These are phyloP conservation scores for Lepidochrysops patricia DNA, from an alignment of 2,888 invertebrate species.

Conservation along the genomic window DNA sequence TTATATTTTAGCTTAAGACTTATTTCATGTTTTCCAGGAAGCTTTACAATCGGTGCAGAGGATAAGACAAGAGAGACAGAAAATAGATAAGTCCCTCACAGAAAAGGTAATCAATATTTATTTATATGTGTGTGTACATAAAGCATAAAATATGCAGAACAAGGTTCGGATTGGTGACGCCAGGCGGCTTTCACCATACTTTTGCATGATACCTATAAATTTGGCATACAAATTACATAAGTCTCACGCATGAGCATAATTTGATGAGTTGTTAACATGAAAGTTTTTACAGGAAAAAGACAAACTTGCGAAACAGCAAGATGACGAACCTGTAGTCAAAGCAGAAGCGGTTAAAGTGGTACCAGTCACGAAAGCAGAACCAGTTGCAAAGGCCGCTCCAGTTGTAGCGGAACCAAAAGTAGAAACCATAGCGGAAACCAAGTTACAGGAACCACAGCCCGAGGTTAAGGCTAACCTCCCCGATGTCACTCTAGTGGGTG, in stretches of 20 bases:
- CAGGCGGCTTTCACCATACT: too few relatives aligned
- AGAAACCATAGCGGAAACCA: slow-evolving; percentile 11
- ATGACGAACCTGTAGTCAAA: slow-evolving; percentile 33
- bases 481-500: slow-evolving; percentile 55
- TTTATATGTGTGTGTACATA: too few relatives aligned
- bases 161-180: too few relatives aligned
- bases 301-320: not conserved
- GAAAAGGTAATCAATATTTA: slow-evolving; percentile 47
- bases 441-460: slow-evolving; percentile 6
- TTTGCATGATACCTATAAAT: not conserved
- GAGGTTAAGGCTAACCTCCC: slow-evolving; percentile 40
- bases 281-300: slow-evolving; percentile 43
- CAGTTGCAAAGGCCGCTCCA: slow-evolving; percentile 31
- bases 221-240: too few relatives aligned
- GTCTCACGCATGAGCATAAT: too few relatives aligned
- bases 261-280: too few relatives aligned
- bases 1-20: too few relatives aligned
- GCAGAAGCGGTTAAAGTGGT: slow-evolving; percentile 18
- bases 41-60: slow-evolving; percentile 65
- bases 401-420: not conserved
- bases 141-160: too few relatives aligned
- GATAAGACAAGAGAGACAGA: slow-evolving; percentile 60
- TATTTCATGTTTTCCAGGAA: slow-evolving; percentile 50
- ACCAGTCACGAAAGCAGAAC: slow-evolving; percentile 25
- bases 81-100: slow-evolving; percentile 60